Evolutionary conservation across 2,113 vertebrate species (phyloP).

Genomic region (Nesogale talazaci): DNA sequence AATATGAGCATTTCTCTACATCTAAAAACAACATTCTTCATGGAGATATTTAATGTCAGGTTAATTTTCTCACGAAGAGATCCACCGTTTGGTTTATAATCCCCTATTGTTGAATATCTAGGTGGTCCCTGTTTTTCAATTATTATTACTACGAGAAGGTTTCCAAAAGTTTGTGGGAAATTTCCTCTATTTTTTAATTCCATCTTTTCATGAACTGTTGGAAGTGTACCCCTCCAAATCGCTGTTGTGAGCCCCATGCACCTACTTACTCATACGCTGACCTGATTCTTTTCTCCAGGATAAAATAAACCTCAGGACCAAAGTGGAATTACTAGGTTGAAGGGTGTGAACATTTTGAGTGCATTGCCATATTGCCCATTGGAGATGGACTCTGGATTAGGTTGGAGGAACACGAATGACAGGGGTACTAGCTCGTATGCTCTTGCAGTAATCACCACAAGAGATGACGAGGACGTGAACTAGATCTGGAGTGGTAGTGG

Average conservation of each 20-base stretch:
- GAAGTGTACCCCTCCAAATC: not conserved
- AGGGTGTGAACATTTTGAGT: not conserved
- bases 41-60: not conserved
- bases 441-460: slow-evolving; percentile 12
- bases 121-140: slow-evolving; percentile 10
- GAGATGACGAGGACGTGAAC: not conserved
- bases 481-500: not conserved
- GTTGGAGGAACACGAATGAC: not conserved
- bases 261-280: not conserved
- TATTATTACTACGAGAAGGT: not conserved
- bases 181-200: too few relatives aligned
- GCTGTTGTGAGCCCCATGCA: not conserved
- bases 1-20: not conserved
- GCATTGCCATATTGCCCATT: not conserved
- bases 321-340: slow-evolving; percentile 28
- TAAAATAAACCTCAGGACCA: slow-evolving; percentile 25
- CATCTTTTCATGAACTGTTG: too few relatives aligned
- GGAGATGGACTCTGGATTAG: not conserved
- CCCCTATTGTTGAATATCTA: not conserved
- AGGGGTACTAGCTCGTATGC: not conserved
- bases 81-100: not conserved
- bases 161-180: too few relatives aligned
- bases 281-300: not conserved
- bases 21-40: not conserved
- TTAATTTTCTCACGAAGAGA: slow-evolving; percentile 19